These are phyloP conservation scores for Brachylomia viminalis DNA, from an alignment of 2,888 invertebrate species.

Conservation along the genomic window DNA sequence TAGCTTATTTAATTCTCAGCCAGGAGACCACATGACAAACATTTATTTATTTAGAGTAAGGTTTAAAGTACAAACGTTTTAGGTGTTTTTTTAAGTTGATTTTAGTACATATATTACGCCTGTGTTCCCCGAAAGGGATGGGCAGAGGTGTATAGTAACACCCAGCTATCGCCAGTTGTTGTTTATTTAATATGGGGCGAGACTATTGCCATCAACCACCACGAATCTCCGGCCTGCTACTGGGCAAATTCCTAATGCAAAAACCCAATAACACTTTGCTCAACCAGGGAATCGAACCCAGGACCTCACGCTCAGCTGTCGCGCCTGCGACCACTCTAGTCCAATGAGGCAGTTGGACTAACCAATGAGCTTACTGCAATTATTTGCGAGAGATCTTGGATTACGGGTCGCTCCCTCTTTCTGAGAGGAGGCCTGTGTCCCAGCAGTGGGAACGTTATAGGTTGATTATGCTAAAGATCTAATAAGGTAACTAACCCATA, in stretches of 20 bases:
- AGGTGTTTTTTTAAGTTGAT: not conserved
- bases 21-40: not conserved
- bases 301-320: not conserved
- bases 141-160: not conserved
- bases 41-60: not conserved
- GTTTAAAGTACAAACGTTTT: not conserved
- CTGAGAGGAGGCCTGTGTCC: too few species aligned
- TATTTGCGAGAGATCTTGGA: not conserved
- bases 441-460: too few species aligned
- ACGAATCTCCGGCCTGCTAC: not conserved
- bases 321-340: not conserved
- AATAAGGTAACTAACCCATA: slow-evolving; percentile 1
- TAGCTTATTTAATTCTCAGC: not conserved
- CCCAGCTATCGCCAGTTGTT: not conserved
- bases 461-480: too few species aligned
- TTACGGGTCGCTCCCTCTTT: too few species aligned
- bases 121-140: not conserved
- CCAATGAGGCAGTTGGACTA: not conserved
- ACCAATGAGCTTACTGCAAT: not conserved
- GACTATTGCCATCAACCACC: not conserved
- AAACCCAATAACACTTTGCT: not conserved
- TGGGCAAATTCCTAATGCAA: not conserved
- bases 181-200: not conserved
- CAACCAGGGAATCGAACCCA: not conserved
- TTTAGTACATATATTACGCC: not conserved